Conservation (phyloP, 2,888 invertebrate species). For the Chymomyza amoena region DNA sequence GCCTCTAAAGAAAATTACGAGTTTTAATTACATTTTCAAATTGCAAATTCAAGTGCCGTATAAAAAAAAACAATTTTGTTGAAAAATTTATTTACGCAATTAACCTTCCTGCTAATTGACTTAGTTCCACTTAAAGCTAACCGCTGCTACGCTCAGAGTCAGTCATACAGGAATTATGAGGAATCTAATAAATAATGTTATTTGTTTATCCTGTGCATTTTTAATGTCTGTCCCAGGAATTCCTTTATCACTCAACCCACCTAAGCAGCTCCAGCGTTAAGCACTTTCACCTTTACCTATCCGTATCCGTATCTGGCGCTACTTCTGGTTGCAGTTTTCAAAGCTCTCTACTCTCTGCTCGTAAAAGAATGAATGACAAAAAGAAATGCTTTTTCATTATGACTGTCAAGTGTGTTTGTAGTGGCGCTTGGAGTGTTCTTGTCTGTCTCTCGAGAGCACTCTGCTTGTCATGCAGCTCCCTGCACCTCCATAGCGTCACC, state of each 20-base stretch:
- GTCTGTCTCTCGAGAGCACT: constrained; percentile 62
- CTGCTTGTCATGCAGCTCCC: constrained; percentile 11
- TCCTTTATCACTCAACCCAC: constrained; percentile 8
- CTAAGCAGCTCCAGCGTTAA: too few relatives aligned
- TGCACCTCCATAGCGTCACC: background rate
- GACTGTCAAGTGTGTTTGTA: constrained; percentile 60
- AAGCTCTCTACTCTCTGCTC: background rate
- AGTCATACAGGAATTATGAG: background rate
- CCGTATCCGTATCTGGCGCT: background rate
- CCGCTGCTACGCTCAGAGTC: background rate
- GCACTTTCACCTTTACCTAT: constrained; percentile 11
- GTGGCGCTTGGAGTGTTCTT: constrained; percentile 57
- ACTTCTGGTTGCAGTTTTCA: background rate
- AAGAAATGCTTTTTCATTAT: constrained; percentile 67
- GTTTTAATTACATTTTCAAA: background rate
- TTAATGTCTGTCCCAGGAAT: constrained; percentile 15
- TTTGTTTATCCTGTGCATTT: constrained; percentile 30
- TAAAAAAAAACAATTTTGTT: too few relatives aligned
- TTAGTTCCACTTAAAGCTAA: background rate
- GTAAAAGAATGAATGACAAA: constrained; percentile 4
- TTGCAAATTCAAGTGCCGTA: background rate
- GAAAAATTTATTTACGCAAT: background rate
- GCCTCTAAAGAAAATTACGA: background rate
- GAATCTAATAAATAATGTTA: constrained; percentile 42
- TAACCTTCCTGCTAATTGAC: background rate